phyloP scores from a whole-genome alignment of 2,888 invertebrate genomes.

The Lottia scabra region DNA sequence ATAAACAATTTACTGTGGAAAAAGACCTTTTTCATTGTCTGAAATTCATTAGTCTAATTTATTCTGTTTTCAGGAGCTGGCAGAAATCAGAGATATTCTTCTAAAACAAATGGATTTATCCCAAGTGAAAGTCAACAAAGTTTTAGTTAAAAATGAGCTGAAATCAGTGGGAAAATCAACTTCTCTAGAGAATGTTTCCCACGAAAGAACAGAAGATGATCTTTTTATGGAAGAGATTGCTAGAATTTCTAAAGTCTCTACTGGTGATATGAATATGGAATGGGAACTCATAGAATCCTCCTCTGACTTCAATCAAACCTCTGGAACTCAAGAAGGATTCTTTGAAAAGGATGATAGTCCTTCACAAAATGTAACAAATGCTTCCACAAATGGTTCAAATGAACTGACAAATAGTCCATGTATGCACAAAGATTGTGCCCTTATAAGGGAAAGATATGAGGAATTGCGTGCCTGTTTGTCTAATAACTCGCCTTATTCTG shows the following conservation, averaged over 20 bases:
- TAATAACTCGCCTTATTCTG: not conserved
- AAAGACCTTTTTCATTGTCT: no score
- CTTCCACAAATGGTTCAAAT: not conserved
- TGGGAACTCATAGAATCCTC: slow-evolving; percentile 33
- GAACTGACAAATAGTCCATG: not conserved
- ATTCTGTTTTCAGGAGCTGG: slow-evolving; percentile 58
- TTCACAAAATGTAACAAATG: not conserved
- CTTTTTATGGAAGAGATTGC: slow-evolving; percentile 36
- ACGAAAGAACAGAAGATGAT: slow-evolving; percentile 26
- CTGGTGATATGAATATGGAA: slow-evolving; percentile 35
- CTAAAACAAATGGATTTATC: slow-evolving; percentile 47
- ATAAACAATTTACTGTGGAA: no score
- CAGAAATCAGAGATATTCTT: slow-evolving; percentile 53
- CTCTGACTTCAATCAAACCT: not conserved
- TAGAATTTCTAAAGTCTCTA: slow-evolving; percentile 31
- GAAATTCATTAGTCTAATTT: no score
- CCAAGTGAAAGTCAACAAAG: slow-evolving; percentile 38
- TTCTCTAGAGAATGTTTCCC: not conserved
- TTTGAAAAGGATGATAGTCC: not conserved
- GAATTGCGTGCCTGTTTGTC: not conserved
- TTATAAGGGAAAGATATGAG: not conserved
- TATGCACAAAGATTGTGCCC: not conserved
- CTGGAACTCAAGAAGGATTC: not conserved
- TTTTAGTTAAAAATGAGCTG: slow-evolving; percentile 41
- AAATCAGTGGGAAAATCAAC: slow-evolving; percentile 22